Evolutionary conservation across 2,797 vertebrate species (phyloP).

Genomic region (Chromis chromis): DNA sequence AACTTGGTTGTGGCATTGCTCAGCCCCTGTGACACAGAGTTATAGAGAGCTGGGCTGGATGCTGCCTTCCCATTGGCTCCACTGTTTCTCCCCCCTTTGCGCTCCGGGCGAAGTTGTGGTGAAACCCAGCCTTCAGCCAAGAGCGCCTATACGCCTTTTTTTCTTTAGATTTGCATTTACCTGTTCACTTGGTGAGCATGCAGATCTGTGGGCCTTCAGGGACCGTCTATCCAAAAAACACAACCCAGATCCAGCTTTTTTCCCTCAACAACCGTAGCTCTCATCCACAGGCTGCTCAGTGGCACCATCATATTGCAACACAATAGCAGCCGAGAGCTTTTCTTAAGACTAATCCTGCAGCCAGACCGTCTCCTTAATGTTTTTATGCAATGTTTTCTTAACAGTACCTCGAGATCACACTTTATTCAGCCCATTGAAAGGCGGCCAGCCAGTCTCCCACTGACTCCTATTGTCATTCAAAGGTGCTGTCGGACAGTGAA

Average conservation of each 20-base stretch:
- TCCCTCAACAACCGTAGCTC: too few species aligned
- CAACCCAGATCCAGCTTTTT: not conserved
- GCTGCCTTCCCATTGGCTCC: conserved; percentile 92
- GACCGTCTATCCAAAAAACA: not conserved
- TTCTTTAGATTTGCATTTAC: conserved; percentile 59
- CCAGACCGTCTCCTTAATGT: conserved; percentile 70
- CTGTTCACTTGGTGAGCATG: conserved; percentile 38
- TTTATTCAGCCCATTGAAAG: conserved; percentile 62
- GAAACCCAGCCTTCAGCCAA: conserved; percentile 67
- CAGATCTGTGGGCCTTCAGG: not conserved
- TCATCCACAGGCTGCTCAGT: not conserved
- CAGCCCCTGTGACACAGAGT: conserved; percentile 90
- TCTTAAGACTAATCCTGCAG: conserved; percentile 60
- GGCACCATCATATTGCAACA: conserved; percentile 28
- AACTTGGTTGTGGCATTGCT: conserved; percentile 83
- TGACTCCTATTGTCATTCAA: conserved; percentile 76
- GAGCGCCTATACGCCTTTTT: conserved; percentile 45
- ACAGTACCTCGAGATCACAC: conserved; percentile 67
- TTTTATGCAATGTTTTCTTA: conserved; percentile 79
- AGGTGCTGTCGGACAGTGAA: conserved; percentile 66
- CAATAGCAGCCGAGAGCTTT: conserved; percentile 26
- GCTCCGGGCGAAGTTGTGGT: conserved; percentile 87
- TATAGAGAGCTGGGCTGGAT: conserved; percentile 90
- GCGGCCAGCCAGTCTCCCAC: conserved; percentile 46
- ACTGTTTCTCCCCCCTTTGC: conserved; percentile 66